Conservation (phyloP, 2,797 vertebrate genomes). For the Trematomus bernacchii region DNA sequence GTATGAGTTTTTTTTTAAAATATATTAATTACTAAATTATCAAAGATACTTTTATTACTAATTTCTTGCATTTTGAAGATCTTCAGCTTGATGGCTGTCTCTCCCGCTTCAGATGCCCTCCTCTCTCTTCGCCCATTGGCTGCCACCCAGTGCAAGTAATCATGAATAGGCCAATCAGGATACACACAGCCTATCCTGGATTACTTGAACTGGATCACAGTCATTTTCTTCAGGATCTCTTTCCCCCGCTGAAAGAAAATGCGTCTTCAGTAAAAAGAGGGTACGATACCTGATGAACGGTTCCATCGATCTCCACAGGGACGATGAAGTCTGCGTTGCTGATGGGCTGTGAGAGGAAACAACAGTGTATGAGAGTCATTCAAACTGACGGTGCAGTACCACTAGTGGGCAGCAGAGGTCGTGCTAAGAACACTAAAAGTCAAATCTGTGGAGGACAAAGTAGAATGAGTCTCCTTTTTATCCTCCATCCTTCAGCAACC, state of each 20-base stretch:
- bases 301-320: slow-evolving; percentile 98
- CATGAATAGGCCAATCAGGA: slow-evolving; percentile 96
- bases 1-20: no score
- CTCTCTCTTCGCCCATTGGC: slow-evolving; percentile 49
- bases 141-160: slow-evolving; percentile 97
- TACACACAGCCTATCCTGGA: slow-evolving; percentile 99
- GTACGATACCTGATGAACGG: slow-evolving; percentile 94
- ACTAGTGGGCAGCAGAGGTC: slow-evolving; percentile 65
- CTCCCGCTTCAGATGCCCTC: slow-evolving; percentile 7
- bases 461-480: slow-evolving; percentile 34
- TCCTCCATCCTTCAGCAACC: slow-evolving; percentile 13
- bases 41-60: not conserved
- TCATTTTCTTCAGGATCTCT: slow-evolving; percentile 57
- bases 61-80: not conserved
- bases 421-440: slow-evolving; percentile 24
- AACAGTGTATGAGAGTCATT: not conserved
- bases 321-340: slow-evolving; percentile 99
- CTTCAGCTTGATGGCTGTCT: not conserved
- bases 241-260: not conserved
- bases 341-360: slow-evolving; percentile 90
- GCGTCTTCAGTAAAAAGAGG: not conserved
- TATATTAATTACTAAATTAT: no score
- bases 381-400: slow-evolving; percentile 37
- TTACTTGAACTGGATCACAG: slow-evolving; percentile 98
- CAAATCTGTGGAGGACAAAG: slow-evolving; percentile 9